Base-by-base conservation (phyloP, 2,888 invertebrate genomes). In the Drosophila neutralis region DNA sequence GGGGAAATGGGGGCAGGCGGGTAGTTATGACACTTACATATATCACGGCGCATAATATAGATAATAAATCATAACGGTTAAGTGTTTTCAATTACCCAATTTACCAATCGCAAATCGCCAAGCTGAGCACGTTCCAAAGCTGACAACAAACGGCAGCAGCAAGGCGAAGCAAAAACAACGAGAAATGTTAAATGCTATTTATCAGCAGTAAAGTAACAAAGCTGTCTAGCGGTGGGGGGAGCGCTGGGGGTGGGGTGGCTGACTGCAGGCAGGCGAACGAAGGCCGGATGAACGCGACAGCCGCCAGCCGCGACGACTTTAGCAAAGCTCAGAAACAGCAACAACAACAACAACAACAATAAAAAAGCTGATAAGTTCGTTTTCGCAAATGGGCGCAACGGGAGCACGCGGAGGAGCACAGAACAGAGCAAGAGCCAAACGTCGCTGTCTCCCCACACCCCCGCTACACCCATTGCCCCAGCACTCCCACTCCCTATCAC, bases 71-170 rank as follows among this genome's bases (percentile, higher is more conserved):
- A 86, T 89, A 83, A 75, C 73, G 65, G 60, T 76, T 82, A 86
- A 86, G 89, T 80, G 85, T 85, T 87, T 87, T 87, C 86, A 86
- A 87, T 90, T 90, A 89, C 86, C 89, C 90, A 87, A 87, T 87
- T 85, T 87, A 87, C 87, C 90, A 87, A 87, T 87, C 90, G 88
- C 87, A 76, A 89, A 81, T 82, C 87, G 86, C 76, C 80, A 76
- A 87, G 73, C 75, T 76, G 79, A 64, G 86, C 86, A 86, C 86
- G 86, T 86, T 78, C 90, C 87, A 86, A 73, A 59, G 71, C 53
- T 64, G 36, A 48, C 62, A 67, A 58, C 48, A 64, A 69, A 29
- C 67, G 42, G 48, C 24, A 60, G 21, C 18, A 38, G 61, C 61
- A 48, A n/a, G 21, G 21, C 45, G 51, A 65, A 70, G 45, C 73